Conservation (phyloP, 2,797 vertebrate species). For the Sebastiscus albofasciatus region DNA sequence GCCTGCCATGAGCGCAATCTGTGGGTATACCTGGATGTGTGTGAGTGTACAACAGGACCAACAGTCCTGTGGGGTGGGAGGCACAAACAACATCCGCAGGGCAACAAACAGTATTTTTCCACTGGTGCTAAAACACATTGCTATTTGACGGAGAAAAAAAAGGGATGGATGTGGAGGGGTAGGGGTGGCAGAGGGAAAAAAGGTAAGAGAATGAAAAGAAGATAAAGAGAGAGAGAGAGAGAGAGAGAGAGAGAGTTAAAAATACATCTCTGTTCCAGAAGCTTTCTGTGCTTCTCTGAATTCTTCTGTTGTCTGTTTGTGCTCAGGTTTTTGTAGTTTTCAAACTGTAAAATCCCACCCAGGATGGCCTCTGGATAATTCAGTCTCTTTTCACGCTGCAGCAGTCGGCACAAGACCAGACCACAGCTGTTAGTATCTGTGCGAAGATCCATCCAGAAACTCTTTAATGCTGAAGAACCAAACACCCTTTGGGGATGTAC, state of each 20-base stretch:
- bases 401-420: conserved; percentile 5
- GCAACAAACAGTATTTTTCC: conserved; percentile 59
- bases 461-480: not conserved
- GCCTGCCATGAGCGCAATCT: conserved; percentile 44
- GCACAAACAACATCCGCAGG: conserved; percentile 60
- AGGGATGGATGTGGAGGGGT: conserved; percentile 9
- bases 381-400: conserved; percentile 10
- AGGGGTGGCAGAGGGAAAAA: not conserved
- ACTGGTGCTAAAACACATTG: conserved; percentile 35
- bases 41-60: conserved; percentile 37
- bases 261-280: conserved; percentile 40
- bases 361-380: conserved; percentile 32
- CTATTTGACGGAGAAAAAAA: not conserved
- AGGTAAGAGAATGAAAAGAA: conserved; percentile 6
- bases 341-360: conserved; percentile 26
- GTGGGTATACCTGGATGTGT: conserved; percentile 26
- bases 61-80: conserved; percentile 45
- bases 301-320: conserved; percentile 22
- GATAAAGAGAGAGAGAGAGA: not conserved
- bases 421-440: not conserved
- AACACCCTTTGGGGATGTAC: not conserved
- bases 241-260: conserved; percentile 16
- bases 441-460: conserved; percentile 2
- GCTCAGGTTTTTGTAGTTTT: conserved; percentile 21
- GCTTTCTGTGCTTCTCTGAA: conserved; percentile 27